phyloP scores from a whole-genome alignment of 2,113 vertebrate genomes.

The Phyllopteryx taeniolatus region DNA sequence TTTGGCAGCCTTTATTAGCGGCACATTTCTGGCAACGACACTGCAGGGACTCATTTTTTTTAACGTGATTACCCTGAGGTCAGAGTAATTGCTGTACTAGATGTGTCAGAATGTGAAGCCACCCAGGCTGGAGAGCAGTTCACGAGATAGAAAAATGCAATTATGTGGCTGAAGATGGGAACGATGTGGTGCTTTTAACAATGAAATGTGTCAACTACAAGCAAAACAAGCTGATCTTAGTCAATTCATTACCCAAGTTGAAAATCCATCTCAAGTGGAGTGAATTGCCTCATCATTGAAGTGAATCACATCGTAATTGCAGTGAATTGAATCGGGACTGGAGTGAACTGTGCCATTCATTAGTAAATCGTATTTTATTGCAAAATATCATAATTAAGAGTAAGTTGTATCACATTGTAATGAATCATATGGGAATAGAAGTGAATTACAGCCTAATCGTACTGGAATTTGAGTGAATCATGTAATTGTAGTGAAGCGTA shows the following conservation, averaged over 20 bases:
- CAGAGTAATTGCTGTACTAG: constrained; percentile 3
- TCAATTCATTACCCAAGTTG: neutral
- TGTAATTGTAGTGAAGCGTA: neutral
- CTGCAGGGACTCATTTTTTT: neutral
- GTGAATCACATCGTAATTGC: too few relatives aligned
- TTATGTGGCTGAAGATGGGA: neutral
- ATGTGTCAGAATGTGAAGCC: neutral
- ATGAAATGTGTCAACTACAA: neutral
- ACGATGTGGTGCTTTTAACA: neutral
- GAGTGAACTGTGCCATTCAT: too few relatives aligned
- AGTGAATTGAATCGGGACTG: too few relatives aligned
- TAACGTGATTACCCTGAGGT: neutral
- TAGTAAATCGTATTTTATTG: too few relatives aligned
- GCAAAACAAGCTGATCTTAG: neutral
- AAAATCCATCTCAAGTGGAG: too few relatives aligned
- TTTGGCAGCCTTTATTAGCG: constrained; percentile 16
- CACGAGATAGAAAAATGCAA: neutral
- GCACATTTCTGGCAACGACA: neutral
- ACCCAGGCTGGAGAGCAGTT: neutral
- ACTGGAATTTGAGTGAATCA: too few relatives aligned
- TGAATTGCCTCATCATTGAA: too few relatives aligned
- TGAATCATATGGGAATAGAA: too few relatives aligned
- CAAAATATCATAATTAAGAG: too few relatives aligned
- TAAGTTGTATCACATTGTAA: too few relatives aligned
- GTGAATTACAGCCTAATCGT: too few relatives aligned